These are phyloP conservation scores for Hyposoter didymator DNA, from an alignment of 2,888 invertebrate species.

Conservation along the genomic window DNA sequence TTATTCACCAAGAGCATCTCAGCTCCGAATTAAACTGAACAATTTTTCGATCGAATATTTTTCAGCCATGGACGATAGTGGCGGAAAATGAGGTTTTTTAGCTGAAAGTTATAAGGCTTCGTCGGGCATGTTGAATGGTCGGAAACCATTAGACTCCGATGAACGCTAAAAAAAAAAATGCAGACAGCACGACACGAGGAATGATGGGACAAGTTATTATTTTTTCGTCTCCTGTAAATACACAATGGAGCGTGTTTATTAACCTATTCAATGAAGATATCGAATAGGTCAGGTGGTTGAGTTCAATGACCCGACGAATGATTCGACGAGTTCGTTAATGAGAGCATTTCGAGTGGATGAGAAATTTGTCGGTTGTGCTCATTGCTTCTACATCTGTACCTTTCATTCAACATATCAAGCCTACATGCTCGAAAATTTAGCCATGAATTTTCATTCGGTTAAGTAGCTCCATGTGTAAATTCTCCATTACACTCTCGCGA, in stretches of 20 bases:
- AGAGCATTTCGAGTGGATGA: not conserved
- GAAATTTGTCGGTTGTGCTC: slow-evolving; percentile 17
- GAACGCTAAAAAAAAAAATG: not conserved
- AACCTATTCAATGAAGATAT: slow-evolving; percentile 44
- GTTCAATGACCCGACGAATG: slow-evolving; percentile 36
- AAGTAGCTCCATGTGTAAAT: slow-evolving; percentile 51
- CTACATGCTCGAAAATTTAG: not conserved
- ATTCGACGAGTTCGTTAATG: slow-evolving; percentile 52
- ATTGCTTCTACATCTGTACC: not conserved
- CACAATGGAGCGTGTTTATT: slow-evolving; percentile 26
- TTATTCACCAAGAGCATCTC: slow-evolving; percentile 10
- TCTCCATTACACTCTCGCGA: not conserved
- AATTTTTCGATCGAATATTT: slow-evolving; percentile 48
- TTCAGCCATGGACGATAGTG: slow-evolving; percentile 14
- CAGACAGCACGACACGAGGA: not conserved
- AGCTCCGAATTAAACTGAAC: slow-evolving; percentile 48
- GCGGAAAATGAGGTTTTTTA: slow-evolving; percentile 14
- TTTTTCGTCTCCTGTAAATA: not conserved
- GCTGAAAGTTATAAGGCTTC: slow-evolving; percentile 38
- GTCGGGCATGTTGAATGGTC: not conserved
- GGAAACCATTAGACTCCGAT: slow-evolving; percentile 39
- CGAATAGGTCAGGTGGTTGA: slow-evolving; percentile 22
- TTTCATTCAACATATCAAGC: slow-evolving; percentile 11
- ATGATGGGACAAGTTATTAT: slow-evolving; percentile 8
- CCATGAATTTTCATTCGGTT: slow-evolving; percentile 61